Percentiles rank a stretch among this genome's conserved stretches.
phyloP scores from a whole-genome alignment of 2,113 vertebrate species.

The Proterorhinus semilunaris region DNA sequence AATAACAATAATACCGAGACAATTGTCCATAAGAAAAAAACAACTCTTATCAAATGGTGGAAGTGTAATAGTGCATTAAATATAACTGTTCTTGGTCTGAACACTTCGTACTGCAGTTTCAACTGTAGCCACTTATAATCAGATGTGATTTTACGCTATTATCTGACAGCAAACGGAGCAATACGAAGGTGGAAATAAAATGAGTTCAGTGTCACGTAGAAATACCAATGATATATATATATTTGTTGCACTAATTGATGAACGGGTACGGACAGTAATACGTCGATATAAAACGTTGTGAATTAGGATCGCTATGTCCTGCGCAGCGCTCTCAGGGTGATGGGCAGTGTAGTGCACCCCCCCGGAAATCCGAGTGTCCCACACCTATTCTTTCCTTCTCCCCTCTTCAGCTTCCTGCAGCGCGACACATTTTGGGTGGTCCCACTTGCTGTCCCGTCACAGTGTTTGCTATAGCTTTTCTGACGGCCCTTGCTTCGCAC shows the following conservation, averaged over 20 bases:
- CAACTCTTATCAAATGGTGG: too few relatives aligned
- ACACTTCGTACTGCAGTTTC: background rate
- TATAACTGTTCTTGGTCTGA: too few relatives aligned
- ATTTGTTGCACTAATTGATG: background rate
- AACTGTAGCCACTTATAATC: background rate
- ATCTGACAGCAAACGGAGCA: background rate
- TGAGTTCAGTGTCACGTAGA: background rate
- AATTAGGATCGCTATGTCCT: constrained; percentile 17
- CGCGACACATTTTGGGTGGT: constrained; percentile 92
- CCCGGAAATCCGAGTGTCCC: constrained; percentile 53
- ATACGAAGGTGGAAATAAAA: background rate
- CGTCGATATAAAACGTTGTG: background rate
- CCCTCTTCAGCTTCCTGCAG: constrained; percentile 80
- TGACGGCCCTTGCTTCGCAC: constrained; percentile 91
- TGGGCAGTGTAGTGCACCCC: constrained; percentile 51
- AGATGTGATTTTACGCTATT: background rate
- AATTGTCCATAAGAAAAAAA: too few relatives aligned
- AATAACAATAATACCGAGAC: too few relatives aligned
- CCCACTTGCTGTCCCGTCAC: constrained; percentile 80
- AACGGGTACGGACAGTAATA: background rate
- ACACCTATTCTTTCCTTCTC: constrained; percentile 71
- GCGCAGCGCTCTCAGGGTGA: constrained; percentile 37
- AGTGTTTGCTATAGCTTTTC: constrained; percentile 81
- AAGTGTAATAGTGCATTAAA: too few relatives aligned
- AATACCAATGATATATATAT: too few relatives aligned